A percentile compares a stretch with the other conserved stretches of the same genome.
Evolutionary conservation across 2,888 invertebrate species (phyloP).

Genomic region (Cyrtodaria siliqua): DNA sequence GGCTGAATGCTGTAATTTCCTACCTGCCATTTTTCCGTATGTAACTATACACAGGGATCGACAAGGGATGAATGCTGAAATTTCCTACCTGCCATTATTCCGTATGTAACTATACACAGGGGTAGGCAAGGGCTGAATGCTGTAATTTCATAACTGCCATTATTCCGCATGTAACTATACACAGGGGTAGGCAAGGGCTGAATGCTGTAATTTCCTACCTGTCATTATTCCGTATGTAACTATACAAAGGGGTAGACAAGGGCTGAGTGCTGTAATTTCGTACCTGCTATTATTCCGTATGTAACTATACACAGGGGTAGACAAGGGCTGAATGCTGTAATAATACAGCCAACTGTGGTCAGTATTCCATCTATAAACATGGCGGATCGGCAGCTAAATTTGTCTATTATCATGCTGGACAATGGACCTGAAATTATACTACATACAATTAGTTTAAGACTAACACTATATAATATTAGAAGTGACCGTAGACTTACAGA

Average conservation of each 20-base stretch:
- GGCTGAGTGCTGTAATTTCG: constrained; percentile 65
- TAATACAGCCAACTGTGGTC: constrained; percentile 61
- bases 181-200: constrained; percentile 66
- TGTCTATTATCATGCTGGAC: constrained; percentile 67
- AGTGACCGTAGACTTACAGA: too few species aligned
- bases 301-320: constrained; percentile 64
- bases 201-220: constrained; percentile 66
- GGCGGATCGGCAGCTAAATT: constrained; percentile 63
- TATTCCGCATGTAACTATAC: constrained; percentile 66
- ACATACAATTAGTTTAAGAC: too few species aligned
- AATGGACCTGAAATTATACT: constrained; percentile 67
- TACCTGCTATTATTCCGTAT: constrained; percentile 69
- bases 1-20: too few species aligned
- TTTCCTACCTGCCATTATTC: constrained; percentile 67
- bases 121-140: constrained; percentile 66
- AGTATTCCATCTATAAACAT: constrained; percentile 69
- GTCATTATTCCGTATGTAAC: constrained; percentile 67
- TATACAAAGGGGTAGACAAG: constrained; percentile 60
- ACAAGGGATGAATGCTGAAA: too few species aligned
- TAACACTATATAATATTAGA: too few species aligned
- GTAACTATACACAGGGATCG: too few species aligned
- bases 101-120: constrained; percentile 65
- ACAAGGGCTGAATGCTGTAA: constrained; percentile 65
- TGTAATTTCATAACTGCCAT: constrained; percentile 59
- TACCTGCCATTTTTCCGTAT: too few species aligned